These are phyloP conservation scores for Apteryx owenii DNA, from an alignment of 2,113 vertebrate species.

Conservation along the genomic window DNA sequence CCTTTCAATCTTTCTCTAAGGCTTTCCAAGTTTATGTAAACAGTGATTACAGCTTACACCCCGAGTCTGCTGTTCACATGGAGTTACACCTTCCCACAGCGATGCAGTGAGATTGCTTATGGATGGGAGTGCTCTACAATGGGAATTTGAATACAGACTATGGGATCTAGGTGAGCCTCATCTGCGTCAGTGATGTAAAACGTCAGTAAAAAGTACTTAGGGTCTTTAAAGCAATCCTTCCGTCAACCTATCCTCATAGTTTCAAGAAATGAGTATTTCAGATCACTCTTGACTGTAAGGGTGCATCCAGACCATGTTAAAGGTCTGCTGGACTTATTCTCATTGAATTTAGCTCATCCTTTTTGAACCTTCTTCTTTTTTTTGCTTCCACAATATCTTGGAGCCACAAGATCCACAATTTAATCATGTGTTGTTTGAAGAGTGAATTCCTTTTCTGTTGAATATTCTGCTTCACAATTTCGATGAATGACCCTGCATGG, in stretches of 20 bases:
- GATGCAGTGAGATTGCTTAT: not conserved
- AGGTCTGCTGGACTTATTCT: not conserved
- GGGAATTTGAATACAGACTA: not conserved
- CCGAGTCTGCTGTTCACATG: not conserved
- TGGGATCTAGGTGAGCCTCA: not conserved
- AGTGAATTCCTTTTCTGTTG: rapidly evolving
- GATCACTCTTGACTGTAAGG: not conserved
- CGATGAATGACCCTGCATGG: not conserved
- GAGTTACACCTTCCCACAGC: not conserved
- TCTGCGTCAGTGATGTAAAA: not conserved
- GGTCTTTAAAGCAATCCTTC: not conserved
- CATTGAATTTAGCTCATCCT: not conserved
- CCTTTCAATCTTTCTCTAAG: not conserved
- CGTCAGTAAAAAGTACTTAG: not conserved
- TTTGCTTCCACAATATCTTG: not conserved
- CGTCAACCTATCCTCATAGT: not conserved
- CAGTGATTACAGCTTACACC: not conserved
- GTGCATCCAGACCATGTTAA: not conserved
- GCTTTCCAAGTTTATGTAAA: conserved; percentile 28
- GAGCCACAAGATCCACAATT: not conserved
- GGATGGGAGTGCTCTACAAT: not conserved
- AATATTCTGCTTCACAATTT: not conserved
- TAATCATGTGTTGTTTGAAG: not conserved
- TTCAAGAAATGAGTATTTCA: not conserved
- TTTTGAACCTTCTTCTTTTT: not conserved